phyloP scores from a whole-genome alignment of 2,113 vertebrate species.

The Aspidoscelis tigris region DNA sequence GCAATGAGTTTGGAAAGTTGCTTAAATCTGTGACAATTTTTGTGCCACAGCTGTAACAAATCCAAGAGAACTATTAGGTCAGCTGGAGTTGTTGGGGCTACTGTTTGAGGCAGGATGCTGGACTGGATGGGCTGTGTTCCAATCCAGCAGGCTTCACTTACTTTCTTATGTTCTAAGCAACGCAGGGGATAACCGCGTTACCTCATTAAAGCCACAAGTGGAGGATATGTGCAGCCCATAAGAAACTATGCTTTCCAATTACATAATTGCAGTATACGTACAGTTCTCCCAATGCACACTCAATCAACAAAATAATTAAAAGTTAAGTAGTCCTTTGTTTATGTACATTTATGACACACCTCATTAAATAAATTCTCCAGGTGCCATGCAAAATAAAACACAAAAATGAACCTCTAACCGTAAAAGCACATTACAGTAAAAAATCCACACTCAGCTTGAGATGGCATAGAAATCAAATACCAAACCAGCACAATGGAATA shows the following conservation, averaged over 20 bases:
- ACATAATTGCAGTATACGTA: background rate
- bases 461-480: background rate
- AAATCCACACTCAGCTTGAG: background rate
- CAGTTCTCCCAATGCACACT: background rate
- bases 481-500: background rate
- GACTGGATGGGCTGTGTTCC: no score
- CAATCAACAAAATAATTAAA: background rate
- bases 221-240: background rate
- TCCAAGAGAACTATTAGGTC: no score
- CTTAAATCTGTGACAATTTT: no score
- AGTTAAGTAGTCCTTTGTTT: background rate
- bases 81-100: no score
- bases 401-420: background rate
- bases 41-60: no score
- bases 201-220: background rate
- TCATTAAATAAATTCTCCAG: background rate
- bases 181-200: background rate
- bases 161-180: background rate
- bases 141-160: background rate
- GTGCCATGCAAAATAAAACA: background rate
- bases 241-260: background rate
- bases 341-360: background rate
- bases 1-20: no score
- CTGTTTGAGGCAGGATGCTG: no score
- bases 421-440: background rate